These are phyloP conservation scores for Diprion similis DNA, from an alignment of 1,140 invertebrate species.

Conservation along the genomic window DNA sequence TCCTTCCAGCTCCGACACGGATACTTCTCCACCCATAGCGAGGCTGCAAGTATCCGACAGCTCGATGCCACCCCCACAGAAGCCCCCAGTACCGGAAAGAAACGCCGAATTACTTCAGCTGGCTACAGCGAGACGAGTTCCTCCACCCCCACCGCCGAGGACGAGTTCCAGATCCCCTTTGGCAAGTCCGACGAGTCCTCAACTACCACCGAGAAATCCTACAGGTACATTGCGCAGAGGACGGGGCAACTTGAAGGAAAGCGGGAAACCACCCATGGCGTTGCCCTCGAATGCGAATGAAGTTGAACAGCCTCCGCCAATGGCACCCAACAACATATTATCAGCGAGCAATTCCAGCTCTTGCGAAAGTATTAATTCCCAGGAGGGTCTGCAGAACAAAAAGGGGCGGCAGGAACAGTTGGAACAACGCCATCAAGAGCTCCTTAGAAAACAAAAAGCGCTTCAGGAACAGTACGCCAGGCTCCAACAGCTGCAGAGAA, in stretches of 20 bases:
- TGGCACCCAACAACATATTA: conserved; percentile 40
- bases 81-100: conserved; percentile 78
- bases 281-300: conserved; percentile 64
- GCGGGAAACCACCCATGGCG: conserved; percentile 49
- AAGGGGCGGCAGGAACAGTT: conserved; percentile 76
- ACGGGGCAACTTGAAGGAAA: conserved; percentile 32
- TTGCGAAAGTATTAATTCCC: conserved; percentile 80
- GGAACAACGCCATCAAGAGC: conserved; percentile 85
- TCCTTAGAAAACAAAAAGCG: conserved; percentile 83
- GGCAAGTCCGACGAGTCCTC: conserved; percentile 77
- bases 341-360: conserved; percentile 71
- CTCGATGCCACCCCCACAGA: conserved; percentile 60
- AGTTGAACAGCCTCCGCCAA: conserved; percentile 30
- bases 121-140: conserved; percentile 73
- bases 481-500: conserved; percentile 83
- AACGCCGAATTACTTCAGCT: conserved; percentile 73
- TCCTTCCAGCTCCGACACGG: conserved; percentile 77
- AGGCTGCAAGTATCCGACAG: conserved; percentile 52
- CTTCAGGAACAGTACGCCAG: conserved; percentile 89
- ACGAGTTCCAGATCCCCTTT: conserved; percentile 83
- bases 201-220: conserved; percentile 63
- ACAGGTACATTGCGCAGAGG: conserved; percentile 41
- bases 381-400: conserved; percentile 66
- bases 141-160: conserved; percentile 85
- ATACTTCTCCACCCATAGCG: conserved; percentile 71